Base-by-base conservation (phyloP, 2,797 vertebrate species). In the Distichodus sexfasciatus region DNA sequence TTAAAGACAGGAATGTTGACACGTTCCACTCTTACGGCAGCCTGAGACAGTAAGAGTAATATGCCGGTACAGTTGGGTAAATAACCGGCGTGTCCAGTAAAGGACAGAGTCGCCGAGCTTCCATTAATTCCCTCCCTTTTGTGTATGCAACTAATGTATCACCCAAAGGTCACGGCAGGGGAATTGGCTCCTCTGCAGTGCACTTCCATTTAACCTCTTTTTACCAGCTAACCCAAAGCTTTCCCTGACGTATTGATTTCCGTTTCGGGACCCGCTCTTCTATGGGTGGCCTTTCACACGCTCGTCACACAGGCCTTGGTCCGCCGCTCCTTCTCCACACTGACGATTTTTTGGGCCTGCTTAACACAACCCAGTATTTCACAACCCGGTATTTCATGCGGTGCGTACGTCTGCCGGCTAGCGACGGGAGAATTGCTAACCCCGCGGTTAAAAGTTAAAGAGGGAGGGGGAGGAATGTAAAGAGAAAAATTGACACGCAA, bases 131-230 rank as follows among this genome's bases (percentile, higher is more conserved):
- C 51, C 50, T 63, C 53, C 43, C 72, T 72, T 79, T 74, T 67
- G 74, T 78, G 69, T 68, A 63, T 75, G 69, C 73, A 76, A 76
- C 68, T 74, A 79, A 74, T 76, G 80, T 66, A 74, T 76, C 66
- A 72, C 48, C 73, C 65, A 47, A 59, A 76, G 80, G 74, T 76
- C 80, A 79, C 57, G 58, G n/a, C 24, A 38, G 63, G 74, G 66
- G 66, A 78, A 79, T 70, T 70, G 68, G 66, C 67, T 77, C 68
- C 66, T 78, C 69, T 72, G 74, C 71, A 71, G 69, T 46, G 29
- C 74, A 58, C 53, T 77, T 44, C 64, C 74, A 71, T 80, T 78
- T 71, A 78, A 80, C 78, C 76, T 80, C 78, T 69, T 78, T 77
- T 76, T 71, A 70, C 66, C 78, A 61, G 59, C 78, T 75, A 65